Evolutionary conservation across 1,140 invertebrate species (phyloP).

Genomic region (Helicorthomorpha holstii): DNA sequence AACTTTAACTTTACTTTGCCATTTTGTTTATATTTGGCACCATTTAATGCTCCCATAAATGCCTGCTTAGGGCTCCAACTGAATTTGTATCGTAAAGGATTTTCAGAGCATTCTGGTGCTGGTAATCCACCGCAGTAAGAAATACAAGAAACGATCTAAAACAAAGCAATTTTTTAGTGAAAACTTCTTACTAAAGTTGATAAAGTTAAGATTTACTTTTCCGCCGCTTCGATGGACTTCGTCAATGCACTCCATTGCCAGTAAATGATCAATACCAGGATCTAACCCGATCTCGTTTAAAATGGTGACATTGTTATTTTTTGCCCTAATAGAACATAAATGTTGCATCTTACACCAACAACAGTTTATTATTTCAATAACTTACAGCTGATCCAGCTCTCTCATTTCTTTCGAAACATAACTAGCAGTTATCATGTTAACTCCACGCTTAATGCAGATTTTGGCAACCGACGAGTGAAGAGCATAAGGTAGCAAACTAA

Average conservation of each 20-base stretch:
- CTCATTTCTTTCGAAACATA: slow-evolving; percentile 74
- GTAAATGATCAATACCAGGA: slow-evolving; percentile 92
- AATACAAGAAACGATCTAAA: slow-evolving; percentile 80
- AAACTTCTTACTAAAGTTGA: background rate
- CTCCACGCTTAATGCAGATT: slow-evolving; percentile 64
- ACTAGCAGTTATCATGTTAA: slow-evolving; percentile 91
- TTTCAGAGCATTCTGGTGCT: slow-evolving; percentile 84
- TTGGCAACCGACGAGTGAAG: slow-evolving; percentile 72
- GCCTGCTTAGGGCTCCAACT: slow-evolving; percentile 90
- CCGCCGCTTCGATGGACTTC: slow-evolving; percentile 56
- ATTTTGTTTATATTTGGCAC: slow-evolving; percentile 70
- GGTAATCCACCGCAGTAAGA: slow-evolving; percentile 94
- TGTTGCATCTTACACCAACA: background rate
- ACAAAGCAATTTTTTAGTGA: slow-evolving; percentile 15
- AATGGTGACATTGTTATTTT: slow-evolving; percentile 37
- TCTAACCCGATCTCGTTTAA: slow-evolving; percentile 94
- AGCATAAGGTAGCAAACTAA: slow-evolving; percentile 70
- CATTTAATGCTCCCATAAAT: slow-evolving; percentile 68
- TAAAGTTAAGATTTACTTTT: slow-evolving; percentile 23
- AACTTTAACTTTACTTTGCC: slow-evolving; percentile 45
- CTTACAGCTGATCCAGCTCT: slow-evolving; percentile 57
- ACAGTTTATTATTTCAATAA: slow-evolving; percentile 6
- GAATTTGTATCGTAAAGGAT: slow-evolving; percentile 92
- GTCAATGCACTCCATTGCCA: slow-evolving; percentile 95
- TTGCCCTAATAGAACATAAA: background rate